phyloP scores from a whole-genome alignment of 2,113 vertebrate species.

The Lipotes vexillifer region DNA sequence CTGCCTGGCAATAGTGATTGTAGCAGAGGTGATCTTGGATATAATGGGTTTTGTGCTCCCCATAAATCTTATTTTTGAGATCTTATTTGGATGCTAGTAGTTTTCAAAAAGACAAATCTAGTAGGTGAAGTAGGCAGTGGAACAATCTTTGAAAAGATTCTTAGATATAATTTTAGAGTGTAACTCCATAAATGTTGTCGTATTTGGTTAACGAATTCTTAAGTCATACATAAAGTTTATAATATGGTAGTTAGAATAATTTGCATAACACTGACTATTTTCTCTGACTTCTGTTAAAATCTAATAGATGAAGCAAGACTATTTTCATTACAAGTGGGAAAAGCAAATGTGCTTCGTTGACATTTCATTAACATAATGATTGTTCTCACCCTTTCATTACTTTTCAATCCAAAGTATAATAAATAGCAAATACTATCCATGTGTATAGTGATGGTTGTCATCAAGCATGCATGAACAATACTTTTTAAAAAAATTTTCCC shows the following conservation, averaged over 20 bases:
- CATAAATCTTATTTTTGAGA: background rate
- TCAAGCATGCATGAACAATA: conserved; percentile 6
- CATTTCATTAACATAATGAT: conserved; percentile 53
- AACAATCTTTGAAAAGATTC: background rate
- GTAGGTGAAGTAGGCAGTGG: background rate
- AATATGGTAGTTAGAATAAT: background rate
- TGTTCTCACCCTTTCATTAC: conserved; percentile 33
- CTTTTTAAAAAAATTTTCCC: too few species aligned
- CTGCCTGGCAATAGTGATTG: background rate
- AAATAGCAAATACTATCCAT: conserved; percentile 1
- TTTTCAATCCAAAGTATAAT: conserved; percentile 32
- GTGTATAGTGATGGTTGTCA: conserved; percentile 2
- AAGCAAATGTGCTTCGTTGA: conserved; percentile 34
- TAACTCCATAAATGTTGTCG: background rate
- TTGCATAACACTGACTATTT: background rate
- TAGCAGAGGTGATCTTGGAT: background rate
- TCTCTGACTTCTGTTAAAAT: conserved; percentile 45
- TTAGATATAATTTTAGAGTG: background rate
- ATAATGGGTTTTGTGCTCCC: background rate
- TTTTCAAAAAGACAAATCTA: background rate
- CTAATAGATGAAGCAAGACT: conserved; percentile 30
- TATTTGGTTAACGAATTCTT: conserved; percentile 13
- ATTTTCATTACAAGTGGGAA: conserved; percentile 31
- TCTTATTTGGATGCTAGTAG: background rate
- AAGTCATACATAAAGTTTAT: background rate